Evolutionary conservation across 2,888 invertebrate genomes (phyloP).

Genomic region (Lomographa bimaculata): DNA sequence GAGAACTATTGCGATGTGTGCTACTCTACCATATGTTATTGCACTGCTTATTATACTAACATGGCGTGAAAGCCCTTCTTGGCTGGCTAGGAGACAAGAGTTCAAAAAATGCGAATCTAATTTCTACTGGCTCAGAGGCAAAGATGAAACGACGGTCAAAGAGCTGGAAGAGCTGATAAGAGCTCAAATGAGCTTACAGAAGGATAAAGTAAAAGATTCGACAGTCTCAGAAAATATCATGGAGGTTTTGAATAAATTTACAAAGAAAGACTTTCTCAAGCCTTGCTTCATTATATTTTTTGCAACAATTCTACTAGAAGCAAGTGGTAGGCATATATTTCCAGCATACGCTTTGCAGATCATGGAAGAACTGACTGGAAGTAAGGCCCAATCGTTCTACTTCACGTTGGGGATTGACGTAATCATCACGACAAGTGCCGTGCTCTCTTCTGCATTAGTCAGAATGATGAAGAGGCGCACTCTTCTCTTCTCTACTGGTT

Average conservation of each 20-base stretch:
- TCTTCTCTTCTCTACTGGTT: slow-evolving; percentile 45
- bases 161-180: slow-evolving; percentile 37
- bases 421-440: slow-evolving; percentile 44
- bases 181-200: slow-evolving; percentile 32
- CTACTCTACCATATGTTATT: slow-evolving; percentile 34
- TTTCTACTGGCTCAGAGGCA: slow-evolving; percentile 75
- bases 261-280: slow-evolving; percentile 40
- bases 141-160: slow-evolving; percentile 24
- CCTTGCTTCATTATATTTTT: slow-evolving; percentile 44
- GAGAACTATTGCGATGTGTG: slow-evolving; percentile 43
- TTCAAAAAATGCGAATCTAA: slow-evolving; percentile 62
- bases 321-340: slow-evolving; percentile 50
- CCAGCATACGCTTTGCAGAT: slow-evolving; percentile 49
- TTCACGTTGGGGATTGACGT: slow-evolving; percentile 48
- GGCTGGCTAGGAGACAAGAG: slow-evolving; percentile 64
- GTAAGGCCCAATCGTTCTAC: slow-evolving; percentile 41
- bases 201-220: slow-evolving; percentile 7
- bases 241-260: slow-evolving; percentile 34
- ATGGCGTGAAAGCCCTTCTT: slow-evolving; percentile 84
- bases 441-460: slow-evolving; percentile 45
- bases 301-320: slow-evolving; percentile 43
- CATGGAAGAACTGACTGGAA: slow-evolving; percentile 42
- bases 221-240: slow-evolving; percentile 11
- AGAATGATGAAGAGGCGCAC: slow-evolving; percentile 49
- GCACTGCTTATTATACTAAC: slow-evolving; percentile 54